phyloP scores from a whole-genome alignment of 2,797 vertebrate genomes.

The Clamator glandarius region DNA sequence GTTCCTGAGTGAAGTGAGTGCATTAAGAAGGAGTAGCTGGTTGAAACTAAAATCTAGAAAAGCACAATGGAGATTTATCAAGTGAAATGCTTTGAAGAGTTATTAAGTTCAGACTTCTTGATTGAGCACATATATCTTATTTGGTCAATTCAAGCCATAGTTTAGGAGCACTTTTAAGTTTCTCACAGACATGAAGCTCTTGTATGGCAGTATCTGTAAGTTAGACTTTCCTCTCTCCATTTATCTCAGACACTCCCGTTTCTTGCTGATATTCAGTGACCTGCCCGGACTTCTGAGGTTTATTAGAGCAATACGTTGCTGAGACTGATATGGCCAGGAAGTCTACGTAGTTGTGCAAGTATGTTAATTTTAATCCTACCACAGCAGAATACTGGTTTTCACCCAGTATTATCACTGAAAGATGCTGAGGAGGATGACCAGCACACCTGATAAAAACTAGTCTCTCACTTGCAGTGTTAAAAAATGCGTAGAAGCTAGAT shows the following conservation, averaged over 20 bases:
- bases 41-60: background rate
- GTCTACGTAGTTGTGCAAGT: background rate
- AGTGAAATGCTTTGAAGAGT: background rate
- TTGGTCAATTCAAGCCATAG: background rate
- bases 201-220: background rate
- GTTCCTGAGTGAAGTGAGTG: background rate
- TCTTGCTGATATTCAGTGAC: background rate
- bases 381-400: background rate
- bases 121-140: background rate
- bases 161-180: background rate
- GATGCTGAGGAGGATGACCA: background rate
- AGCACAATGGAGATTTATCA: background rate
- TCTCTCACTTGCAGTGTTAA: background rate
- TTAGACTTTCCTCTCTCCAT: background rate
- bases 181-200: background rate
- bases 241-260: background rate
- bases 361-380: background rate
- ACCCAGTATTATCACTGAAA: background rate
- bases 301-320: background rate
- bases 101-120: background rate
- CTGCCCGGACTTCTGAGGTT: background rate
- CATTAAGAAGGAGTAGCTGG: background rate
- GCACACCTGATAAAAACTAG: background rate
- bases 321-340: background rate
- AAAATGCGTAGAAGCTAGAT: background rate